phyloP scores from a whole-genome alignment of 2,113 vertebrate genomes.

The Ibidorhyncha struthersii region DNA sequence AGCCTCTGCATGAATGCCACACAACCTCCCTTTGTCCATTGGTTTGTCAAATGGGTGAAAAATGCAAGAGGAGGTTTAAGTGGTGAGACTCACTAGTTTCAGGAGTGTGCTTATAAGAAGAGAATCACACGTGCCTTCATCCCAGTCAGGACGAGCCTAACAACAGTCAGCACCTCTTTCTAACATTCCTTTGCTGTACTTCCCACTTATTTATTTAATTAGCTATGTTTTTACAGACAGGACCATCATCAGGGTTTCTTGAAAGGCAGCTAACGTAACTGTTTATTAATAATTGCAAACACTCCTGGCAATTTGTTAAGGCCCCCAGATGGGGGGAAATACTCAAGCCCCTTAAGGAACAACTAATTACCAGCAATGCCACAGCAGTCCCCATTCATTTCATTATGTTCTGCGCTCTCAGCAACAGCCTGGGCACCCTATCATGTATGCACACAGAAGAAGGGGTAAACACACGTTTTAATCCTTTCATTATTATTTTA shows the following conservation, averaged over 20 bases:
- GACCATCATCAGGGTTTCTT: not conserved
- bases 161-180: not conserved
- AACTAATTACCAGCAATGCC: not conserved
- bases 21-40: not conserved
- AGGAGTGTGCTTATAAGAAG: constrained; percentile 36
- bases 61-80: constrained; percentile 32
- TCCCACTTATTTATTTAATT: constrained; percentile 19
- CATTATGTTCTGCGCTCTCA: not conserved
- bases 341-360: not conserved
- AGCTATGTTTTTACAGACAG: not conserved
- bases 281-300: constrained; percentile 13
- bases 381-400: not conserved
- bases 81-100: constrained; percentile 23
- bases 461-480: not conserved
- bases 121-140: constrained; percentile 16
- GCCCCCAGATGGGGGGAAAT: not conserved
- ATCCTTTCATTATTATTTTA: constrained; percentile 9
- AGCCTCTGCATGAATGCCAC: not conserved
- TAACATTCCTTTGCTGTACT: not conserved
- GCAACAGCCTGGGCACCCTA: not conserved
- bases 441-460: not conserved
- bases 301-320: not conserved
- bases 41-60: constrained; percentile 29
- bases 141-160: not conserved
- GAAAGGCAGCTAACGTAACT: not conserved